Conservation (phyloP, 2,888 invertebrate genomes). For the Cactoblastis cactorum region DNA sequence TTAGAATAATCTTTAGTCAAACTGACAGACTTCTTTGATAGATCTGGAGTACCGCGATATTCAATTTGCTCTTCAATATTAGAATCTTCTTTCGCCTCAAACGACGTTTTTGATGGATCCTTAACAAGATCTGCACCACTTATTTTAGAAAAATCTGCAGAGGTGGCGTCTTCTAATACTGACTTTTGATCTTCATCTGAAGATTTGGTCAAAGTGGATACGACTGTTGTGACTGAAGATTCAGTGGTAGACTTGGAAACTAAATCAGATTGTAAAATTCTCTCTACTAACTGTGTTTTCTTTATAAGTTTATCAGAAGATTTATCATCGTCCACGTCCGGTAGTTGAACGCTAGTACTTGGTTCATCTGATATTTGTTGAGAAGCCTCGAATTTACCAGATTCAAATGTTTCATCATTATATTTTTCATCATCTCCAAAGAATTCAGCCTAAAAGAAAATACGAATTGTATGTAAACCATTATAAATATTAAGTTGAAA, state of each 20-base stretch:
- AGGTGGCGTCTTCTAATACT: slow-evolving; percentile 66
- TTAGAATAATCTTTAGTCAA: slow-evolving; percentile 73
- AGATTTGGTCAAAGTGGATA: slow-evolving; percentile 68
- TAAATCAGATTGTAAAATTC: slow-evolving; percentile 51
- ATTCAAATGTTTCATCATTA: slow-evolving; percentile 34
- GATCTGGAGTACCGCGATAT: slow-evolving; percentile 64
- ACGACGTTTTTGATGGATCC: slow-evolving; percentile 66
- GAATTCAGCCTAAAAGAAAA: slow-evolving; percentile 52
- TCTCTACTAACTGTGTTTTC: slow-evolving; percentile 55
- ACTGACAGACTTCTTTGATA: slow-evolving; percentile 72
- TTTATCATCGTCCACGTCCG: slow-evolving; percentile 38
- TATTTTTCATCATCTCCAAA: slow-evolving; percentile 59
- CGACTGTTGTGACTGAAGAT: slow-evolving; percentile 69
- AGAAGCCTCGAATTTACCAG: slow-evolving; percentile 28
- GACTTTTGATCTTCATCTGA: slow-evolving; percentile 72
- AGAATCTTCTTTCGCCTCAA: slow-evolving; percentile 63
- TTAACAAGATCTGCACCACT: slow-evolving; percentile 69
- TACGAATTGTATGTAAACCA: background rate
- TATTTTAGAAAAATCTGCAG: slow-evolving; percentile 69
- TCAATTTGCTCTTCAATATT: slow-evolving; percentile 57
- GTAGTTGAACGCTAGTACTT: slow-evolving; percentile 34
- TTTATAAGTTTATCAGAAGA: slow-evolving; percentile 40
- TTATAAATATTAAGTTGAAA: background rate
- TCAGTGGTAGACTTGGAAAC: slow-evolving; percentile 73
- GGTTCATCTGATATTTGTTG: slow-evolving; percentile 28